phyloP scores from a whole-genome alignment of 1,140 invertebrate genomes.

The Drosophila azteca region DNA sequence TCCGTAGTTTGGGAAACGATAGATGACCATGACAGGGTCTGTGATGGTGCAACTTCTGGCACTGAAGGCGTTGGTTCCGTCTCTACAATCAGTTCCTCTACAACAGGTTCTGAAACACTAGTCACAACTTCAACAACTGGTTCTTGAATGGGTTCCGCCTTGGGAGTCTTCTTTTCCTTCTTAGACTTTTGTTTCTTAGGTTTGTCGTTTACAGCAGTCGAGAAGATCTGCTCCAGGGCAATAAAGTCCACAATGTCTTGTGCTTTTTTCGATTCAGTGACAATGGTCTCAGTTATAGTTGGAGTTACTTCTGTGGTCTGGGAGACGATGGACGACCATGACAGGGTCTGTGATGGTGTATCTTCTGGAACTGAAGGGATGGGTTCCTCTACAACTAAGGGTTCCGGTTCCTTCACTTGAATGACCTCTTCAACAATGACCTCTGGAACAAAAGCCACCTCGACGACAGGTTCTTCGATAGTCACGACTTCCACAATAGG shows the following conservation, averaged over 20 bases:
- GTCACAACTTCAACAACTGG: background rate
- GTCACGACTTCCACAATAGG: background rate
- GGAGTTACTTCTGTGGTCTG: slow-evolving; percentile 17
- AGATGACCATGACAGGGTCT: slow-evolving; percentile 3
- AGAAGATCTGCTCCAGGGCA: slow-evolving; percentile 20
- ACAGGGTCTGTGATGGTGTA: slow-evolving; percentile 4
- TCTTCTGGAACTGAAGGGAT: background rate
- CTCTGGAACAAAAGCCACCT: slow-evolving; percentile 8
- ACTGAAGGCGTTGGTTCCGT: background rate
- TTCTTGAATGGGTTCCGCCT: background rate
- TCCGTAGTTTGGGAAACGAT: slow-evolving; percentile 11
- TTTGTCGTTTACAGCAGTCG: slow-evolving; percentile 29
- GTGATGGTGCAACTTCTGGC: background rate
- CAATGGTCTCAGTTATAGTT: too few species aligned
- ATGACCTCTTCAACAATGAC: background rate
- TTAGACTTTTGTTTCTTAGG: slow-evolving; percentile 16
- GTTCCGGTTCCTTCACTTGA: background rate
- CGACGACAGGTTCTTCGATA: background rate
- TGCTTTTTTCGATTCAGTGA: background rate
- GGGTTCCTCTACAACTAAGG: background rate
- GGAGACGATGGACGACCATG: slow-evolving; percentile 51
- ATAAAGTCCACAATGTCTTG: slow-evolving; percentile 25
- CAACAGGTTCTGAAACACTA: background rate
- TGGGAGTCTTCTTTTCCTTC: slow-evolving; percentile 5
- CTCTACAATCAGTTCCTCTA: background rate